Evolutionary conservation across 2,888 invertebrate species (phyloP), one percentile per base, ranked within the genome.

Genomic region (Pseudococcus longispinus): DNA sequence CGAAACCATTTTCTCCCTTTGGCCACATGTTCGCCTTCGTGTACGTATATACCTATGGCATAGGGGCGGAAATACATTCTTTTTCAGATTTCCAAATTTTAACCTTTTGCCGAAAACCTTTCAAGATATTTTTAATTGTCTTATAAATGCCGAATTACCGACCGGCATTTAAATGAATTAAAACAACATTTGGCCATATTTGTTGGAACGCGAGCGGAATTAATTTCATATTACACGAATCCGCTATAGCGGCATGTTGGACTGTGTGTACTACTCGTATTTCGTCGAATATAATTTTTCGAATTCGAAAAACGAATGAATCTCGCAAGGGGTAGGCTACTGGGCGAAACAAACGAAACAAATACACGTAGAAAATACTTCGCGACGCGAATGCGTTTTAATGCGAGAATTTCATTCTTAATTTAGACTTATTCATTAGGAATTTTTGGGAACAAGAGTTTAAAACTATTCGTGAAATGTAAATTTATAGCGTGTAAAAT

Each of bases 401-500:
- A 70, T 70, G 18, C 70, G 70, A 70, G 23, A 70, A 70, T 70
- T 70, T 32, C 20, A 80, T 80, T 65, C 65, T 85, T 85, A 85
- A 85, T 85, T 85, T 85, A 85, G 85, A 85, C 85, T 85, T 85
- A 85, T 85, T 85, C 85, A 85, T 85, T 85, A 85, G 44, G 23
- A 85, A 70, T 65, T 85, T 85, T 85, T 42, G 42, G 42, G 23
- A 20, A 42, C 65, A 18, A 42, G 65, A 85, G 85, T 85, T 85
- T 85, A 85, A 85, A 85, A 85, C 70, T 85, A 85, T 65, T 18
- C 85, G 85, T 70, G 70, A 85, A 85, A 85, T 65, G 85, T 44
- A 85, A 85, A 85, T 85, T 85, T 85, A 85, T 85, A 85, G 85
- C 70, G 60, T 85, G 85, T 85, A 85, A 85, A 85, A 85, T 85